phyloP scores from a whole-genome alignment of 1,140 invertebrate species.

The Trichogramma pretiosum region DNA sequence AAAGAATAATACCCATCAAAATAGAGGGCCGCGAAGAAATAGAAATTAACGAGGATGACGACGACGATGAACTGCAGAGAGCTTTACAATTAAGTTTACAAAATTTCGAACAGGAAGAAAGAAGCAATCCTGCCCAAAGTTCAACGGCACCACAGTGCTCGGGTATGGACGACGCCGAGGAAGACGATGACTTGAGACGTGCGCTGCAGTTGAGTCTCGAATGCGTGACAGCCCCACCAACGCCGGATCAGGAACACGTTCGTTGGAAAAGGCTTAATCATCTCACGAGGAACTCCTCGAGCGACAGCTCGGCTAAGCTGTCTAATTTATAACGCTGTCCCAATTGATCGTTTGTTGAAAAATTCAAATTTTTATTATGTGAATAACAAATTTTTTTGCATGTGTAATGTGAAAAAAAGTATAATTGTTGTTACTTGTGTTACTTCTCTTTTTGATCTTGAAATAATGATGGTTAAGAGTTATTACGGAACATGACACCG shows the following conservation, averaged over 20 bases:
- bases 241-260: slow-evolving; percentile 38
- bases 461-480: too few relatives aligned
- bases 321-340: too few relatives aligned
- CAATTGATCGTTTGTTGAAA: too few relatives aligned
- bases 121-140: slow-evolving; percentile 18
- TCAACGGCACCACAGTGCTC: slow-evolving; percentile 7
- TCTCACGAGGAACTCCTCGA: slow-evolving; percentile 25
- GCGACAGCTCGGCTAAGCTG: slow-evolving; percentile 34
- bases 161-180: slow-evolving; percentile 27
- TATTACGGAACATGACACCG: too few relatives aligned
- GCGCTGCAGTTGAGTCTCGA: slow-evolving; percentile 51
- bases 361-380: too few relatives aligned
- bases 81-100: slow-evolving; percentile 47
- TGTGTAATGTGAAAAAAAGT: too few relatives aligned
- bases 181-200: slow-evolving; percentile 45
- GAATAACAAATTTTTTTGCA: too few relatives aligned
- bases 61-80: slow-evolving; percentile 43
- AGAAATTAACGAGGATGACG: slow-evolving; percentile 37
- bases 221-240: slow-evolving; percentile 39
- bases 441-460: too few relatives aligned
- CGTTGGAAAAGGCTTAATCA: slow-evolving; percentile 32
- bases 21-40: slow-evolving; percentile 21
- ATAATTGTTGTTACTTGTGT: too few relatives aligned
- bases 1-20: slow-evolving; percentile 35
- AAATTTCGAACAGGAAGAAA: slow-evolving; percentile 29